phyloP scores from a whole-genome alignment of 23 tunicate species.

The Diplosoma virens region DNA sequence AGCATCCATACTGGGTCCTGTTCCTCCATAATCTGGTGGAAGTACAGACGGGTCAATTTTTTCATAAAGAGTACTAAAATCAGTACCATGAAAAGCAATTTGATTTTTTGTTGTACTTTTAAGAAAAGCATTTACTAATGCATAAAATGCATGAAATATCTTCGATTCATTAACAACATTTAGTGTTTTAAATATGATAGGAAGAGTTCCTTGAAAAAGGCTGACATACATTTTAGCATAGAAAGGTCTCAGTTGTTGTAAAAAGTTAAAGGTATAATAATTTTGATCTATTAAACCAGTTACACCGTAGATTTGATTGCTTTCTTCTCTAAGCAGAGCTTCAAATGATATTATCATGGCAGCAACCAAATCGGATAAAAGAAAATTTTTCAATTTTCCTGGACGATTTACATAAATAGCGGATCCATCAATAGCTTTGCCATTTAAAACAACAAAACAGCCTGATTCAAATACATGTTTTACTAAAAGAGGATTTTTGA shows the following conservation, averaged over 20 bases:
- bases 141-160: slow-evolving; percentile 55
- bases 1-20: too few species aligned
- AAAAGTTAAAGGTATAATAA: slow-evolving; percentile 30
- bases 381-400: slow-evolving; percentile 46
- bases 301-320: slow-evolving; percentile 63
- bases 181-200: slow-evolving; percentile 55
- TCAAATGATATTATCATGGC: slow-evolving; percentile 26
- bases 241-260: slow-evolving; percentile 68
- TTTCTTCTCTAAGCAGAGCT: slow-evolving; percentile 58
- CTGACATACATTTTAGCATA: slow-evolving; percentile 51
- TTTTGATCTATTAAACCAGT: slow-evolving; percentile 62
- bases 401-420: slow-evolving; percentile 46
- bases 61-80: slow-evolving; percentile 32
- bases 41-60: slow-evolving; percentile 34
- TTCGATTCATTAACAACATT: slow-evolving; percentile 64
- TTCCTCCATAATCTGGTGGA: slow-evolving; percentile 40
- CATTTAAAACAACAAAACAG: slow-evolving; percentile 23
- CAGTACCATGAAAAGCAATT: slow-evolving; percentile 45
- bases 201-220: slow-evolving; percentile 69
- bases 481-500: slow-evolving; percentile 49
- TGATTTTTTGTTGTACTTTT: slow-evolving; percentile 63
- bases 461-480: slow-evolving; percentile 36
- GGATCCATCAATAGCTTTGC: slow-evolving; percentile 64
- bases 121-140: slow-evolving; percentile 67
- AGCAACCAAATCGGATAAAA: slow-evolving; percentile 45